phyloP scores from a whole-genome alignment of 2,888 invertebrate genomes.

The Aromia moschata region DNA sequence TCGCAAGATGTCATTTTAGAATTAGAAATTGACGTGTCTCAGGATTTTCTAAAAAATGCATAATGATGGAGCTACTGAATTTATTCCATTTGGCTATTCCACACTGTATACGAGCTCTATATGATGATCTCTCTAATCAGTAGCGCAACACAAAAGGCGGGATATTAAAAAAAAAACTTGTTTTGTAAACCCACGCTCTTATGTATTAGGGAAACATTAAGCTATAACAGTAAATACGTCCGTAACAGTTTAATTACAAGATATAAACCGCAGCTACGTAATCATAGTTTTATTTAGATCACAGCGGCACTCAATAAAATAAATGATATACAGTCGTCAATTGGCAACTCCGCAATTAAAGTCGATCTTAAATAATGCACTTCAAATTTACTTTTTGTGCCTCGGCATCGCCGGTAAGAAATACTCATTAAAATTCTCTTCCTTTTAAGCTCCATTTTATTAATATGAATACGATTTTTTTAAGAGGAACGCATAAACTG shows the following conservation, averaged over 20 bases:
- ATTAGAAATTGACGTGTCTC: too few species aligned
- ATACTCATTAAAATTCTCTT: constrained; percentile 2
- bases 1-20: too few species aligned
- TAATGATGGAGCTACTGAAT: too few species aligned
- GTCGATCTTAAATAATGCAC: not conserved
- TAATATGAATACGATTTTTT: constrained; percentile 17
- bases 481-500: constrained; percentile 3
- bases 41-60: too few species aligned
- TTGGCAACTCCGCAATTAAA: constrained; percentile 10
- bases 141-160: too few species aligned
- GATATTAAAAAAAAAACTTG: too few species aligned
- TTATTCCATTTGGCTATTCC: too few species aligned
- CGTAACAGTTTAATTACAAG: not conserved
- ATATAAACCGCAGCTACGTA: not conserved
- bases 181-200: not conserved
- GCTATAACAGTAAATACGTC: not conserved
- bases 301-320: constrained; percentile 16
- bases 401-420: not conserved
- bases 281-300: constrained; percentile 12
- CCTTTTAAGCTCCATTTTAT: constrained; percentile 12
- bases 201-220: not conserved
- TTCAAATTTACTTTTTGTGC: not conserved
- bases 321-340: constrained; percentile 2
- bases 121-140: too few species aligned
- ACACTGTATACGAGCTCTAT: too few species aligned